phyloP scores from a whole-genome alignment of 2,888 invertebrate genomes.

The Tipula unca region DNA sequence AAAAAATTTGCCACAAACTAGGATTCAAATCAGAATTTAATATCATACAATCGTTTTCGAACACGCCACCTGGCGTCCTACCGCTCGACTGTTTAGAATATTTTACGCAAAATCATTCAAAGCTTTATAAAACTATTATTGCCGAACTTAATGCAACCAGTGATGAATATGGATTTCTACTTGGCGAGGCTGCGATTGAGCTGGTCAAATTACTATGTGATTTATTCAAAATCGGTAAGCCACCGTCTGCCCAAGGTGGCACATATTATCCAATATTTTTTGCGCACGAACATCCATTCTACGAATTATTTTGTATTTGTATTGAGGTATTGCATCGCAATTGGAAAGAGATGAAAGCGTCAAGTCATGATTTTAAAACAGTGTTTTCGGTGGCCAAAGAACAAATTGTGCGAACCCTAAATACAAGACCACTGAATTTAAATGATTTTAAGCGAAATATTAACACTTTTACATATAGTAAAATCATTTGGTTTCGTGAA shows the following conservation, averaged over 20 bases:
- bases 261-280: conserved; percentile 90
- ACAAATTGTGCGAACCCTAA: conserved; percentile 79
- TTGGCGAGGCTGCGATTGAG: conserved; percentile 87
- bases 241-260: conserved; percentile 80
- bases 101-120: conserved; percentile 84
- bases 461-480: conserved; percentile 76
- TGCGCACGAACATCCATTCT: conserved; percentile 90
- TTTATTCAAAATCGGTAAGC: conserved; percentile 79
- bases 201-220: conserved; percentile 84
- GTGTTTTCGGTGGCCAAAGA: conserved; percentile 90
- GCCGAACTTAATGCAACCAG: conserved; percentile 86
- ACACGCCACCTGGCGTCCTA: conserved; percentile 82
- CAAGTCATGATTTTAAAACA: conserved; percentile 90
- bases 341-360: conserved; percentile 99
- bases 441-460: conserved; percentile 70
- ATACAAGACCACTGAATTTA: conserved; percentile 60
- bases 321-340: conserved; percentile 91
- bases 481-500: conserved; percentile 89
- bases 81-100: conserved; percentile 95
- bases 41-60: conserved; percentile 85
- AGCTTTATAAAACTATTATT: conserved; percentile 82
- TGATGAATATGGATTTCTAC: conserved; percentile 95
- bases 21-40: conserved; percentile 90
- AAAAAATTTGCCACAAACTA: conserved; percentile 84
- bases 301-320: conserved; percentile 90